Conservation (phyloP, 2,113 vertebrate genomes). For the Aleadryas rufinucha region DNA sequence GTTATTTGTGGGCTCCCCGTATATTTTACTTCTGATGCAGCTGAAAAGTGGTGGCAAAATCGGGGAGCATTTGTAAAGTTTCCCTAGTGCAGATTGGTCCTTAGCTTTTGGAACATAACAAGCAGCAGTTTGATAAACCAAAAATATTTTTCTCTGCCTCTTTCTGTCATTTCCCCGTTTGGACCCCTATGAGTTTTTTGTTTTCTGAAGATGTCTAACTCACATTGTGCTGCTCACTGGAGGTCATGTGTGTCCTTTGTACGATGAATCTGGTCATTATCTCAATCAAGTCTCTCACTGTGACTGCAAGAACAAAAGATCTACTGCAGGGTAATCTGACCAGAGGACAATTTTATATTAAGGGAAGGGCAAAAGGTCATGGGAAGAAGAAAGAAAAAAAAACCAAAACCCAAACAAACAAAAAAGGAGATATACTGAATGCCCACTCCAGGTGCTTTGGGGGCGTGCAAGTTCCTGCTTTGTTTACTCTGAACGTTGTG, state of each 20-base stretch:
- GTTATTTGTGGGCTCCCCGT: neutral
- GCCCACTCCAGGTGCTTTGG: neutral
- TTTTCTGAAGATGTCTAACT: slow-evolving; percentile 54
- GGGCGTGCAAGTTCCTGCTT: slow-evolving; percentile 9
- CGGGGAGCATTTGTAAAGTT: slow-evolving; percentile 3
- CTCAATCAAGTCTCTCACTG: slow-evolving; percentile 49
- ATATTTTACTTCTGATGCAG: neutral
- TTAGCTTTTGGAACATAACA: slow-evolving; percentile 23
- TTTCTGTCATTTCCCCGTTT: neutral
- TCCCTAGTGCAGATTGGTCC: neutral
- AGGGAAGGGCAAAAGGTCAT: slow-evolving; percentile 21
- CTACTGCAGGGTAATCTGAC: slow-evolving; percentile 45
- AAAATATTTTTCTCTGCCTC: slow-evolving; percentile 29
- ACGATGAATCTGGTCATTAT: slow-evolving; percentile 51
- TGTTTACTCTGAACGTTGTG: neutral
- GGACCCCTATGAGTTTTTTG: neutral
- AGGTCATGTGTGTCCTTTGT: slow-evolving; percentile 52
- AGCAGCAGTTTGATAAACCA: slow-evolving; percentile 48
- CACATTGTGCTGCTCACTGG: slow-evolving; percentile 56
- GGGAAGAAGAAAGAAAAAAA: slow-evolving; percentile 30
- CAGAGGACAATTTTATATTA: slow-evolving; percentile 29
- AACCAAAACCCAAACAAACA: slow-evolving; percentile 1
- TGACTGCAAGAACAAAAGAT: slow-evolving; percentile 57
- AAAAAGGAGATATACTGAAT: slow-evolving; percentile 17
- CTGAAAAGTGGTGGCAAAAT: slow-evolving; percentile 20